Evolutionary conservation across 2,888 invertebrate species (phyloP).

Genomic region (Drosophila austrosaltans): DNA sequence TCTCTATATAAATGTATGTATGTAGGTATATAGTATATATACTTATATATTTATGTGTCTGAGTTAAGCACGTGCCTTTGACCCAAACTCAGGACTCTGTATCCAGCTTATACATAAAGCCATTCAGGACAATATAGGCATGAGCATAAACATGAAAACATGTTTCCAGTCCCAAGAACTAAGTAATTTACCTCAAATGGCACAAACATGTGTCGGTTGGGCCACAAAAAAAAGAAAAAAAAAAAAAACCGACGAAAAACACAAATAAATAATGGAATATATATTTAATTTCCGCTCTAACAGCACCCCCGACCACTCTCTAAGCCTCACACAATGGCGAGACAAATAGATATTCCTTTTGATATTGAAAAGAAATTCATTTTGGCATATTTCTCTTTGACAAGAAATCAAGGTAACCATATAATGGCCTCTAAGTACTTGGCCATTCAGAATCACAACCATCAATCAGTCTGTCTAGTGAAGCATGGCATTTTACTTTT

Average conservation of each 20-base stretch:
- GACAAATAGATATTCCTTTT: constrained; percentile 13
- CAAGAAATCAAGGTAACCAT: constrained; percentile 30
- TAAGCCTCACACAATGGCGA: neutral
- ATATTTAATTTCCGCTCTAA: constrained; percentile 70
- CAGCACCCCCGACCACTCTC: neutral
- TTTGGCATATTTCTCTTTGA: constrained; percentile 39
- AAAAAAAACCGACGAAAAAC: constrained; percentile 1
- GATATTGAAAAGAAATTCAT: constrained; percentile 34
- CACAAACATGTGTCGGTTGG: constrained; percentile 46
- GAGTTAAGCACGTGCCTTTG: constrained; percentile 34
- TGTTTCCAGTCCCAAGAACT: constrained; percentile 16
- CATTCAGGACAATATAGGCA: constrained; percentile 16
- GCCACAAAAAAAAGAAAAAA: constrained; percentile 17
- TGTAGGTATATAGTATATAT: constrained; percentile 9
- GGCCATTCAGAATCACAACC: constrained; percentile 45
- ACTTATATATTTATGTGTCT: constrained; percentile 36
- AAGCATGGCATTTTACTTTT: constrained; percentile 25
- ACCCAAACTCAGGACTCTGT: constrained; percentile 16
- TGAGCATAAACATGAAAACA: constrained; percentile 49
- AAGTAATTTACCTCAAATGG: constrained; percentile 31
- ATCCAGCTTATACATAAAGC: constrained; percentile 19
- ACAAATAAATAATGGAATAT: constrained; percentile 48
- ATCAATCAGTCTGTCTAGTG: constrained; percentile 40
- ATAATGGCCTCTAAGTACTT: constrained; percentile 37
- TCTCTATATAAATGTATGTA: neutral